These are phyloP conservation scores for Gryllus longicercus DNA, from an alignment of 2,888 invertebrate species.

Conservation along the genomic window DNA sequence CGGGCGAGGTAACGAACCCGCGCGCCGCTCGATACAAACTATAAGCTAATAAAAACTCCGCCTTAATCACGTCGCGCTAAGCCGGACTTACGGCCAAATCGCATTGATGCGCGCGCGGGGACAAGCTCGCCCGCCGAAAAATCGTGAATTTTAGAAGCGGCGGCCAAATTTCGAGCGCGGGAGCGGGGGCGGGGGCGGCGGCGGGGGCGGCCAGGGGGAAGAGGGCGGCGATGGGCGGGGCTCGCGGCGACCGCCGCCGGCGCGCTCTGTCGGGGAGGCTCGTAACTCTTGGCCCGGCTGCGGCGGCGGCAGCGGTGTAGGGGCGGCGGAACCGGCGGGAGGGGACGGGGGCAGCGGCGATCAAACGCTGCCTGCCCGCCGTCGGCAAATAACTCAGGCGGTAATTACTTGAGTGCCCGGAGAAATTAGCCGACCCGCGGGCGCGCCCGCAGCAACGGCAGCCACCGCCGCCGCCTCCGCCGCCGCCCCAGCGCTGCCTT, in stretches of 20 bases:
- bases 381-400: constrained; percentile 17
- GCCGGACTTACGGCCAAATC: constrained; percentile 7
- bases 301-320: neutral
- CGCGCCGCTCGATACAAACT: neutral
- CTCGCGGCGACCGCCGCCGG: neutral
- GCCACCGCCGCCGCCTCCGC: neutral
- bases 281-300: neutral
- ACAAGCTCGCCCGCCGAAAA: neutral
- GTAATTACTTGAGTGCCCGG: constrained; percentile 17
- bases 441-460: neutral
- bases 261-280: neutral
- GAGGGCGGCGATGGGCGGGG: neutral
- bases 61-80: constrained; percentile 17
- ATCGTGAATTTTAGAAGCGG: too few species aligned
- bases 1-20: constrained; percentile 6
- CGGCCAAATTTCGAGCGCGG: neutral
- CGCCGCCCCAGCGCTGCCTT: neutral
- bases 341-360: neutral
- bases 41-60: constrained; percentile 11
- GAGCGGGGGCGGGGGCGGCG: neutral
- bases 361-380: neutral
- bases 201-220: neutral
- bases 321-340: neutral
- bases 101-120: neutral
- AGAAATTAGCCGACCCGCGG: constrained; percentile 17